These are phyloP conservation scores for Polylopha cassiicola DNA, from an alignment of 2,888 invertebrate species.

Conservation along the genomic window DNA sequence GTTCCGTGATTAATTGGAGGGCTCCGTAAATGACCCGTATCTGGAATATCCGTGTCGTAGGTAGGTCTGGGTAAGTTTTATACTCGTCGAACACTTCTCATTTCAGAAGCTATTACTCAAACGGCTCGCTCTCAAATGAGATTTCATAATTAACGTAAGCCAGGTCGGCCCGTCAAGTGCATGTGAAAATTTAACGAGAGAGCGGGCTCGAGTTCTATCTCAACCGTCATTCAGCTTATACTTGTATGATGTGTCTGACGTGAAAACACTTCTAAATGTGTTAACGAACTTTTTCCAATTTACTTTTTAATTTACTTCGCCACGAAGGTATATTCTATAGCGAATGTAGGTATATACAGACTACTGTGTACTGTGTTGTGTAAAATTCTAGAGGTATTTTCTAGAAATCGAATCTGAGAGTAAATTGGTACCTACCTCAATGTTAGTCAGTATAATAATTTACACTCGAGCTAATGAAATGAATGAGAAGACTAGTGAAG, in stretches of 20 bases:
- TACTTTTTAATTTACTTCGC: constrained; percentile 16
- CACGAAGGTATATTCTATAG: no score
- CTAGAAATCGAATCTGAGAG: no score
- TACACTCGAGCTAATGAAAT: no score
- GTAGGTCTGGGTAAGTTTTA: constrained; percentile 57
- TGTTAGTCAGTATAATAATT: no score
- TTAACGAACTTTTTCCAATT: constrained; percentile 15
- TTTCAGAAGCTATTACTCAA: constrained; percentile 68
- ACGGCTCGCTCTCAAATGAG: constrained; percentile 70
- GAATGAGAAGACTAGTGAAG: no score
- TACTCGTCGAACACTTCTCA: constrained; percentile 51
- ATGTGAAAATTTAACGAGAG: constrained; percentile 75
- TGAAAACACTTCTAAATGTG: constrained; percentile 42
- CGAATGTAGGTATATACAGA: no score
- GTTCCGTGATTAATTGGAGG: constrained; percentile 2
- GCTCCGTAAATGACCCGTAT: constrained; percentile 3
- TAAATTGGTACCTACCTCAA: no score
- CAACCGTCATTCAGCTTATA: constrained; percentile 44
- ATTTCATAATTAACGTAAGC: constrained; percentile 76
- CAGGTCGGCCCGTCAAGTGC: constrained; percentile 71
- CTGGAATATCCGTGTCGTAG: constrained; percentile 23
- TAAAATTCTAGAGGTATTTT: no score
- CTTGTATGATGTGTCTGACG: constrained; percentile 44
- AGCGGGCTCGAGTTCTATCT: constrained; percentile 54
- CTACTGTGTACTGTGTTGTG: no score